Evolutionary conservation across 2,113 vertebrate species (phyloP).

Genomic region (Bolborhynchus lineola): DNA sequence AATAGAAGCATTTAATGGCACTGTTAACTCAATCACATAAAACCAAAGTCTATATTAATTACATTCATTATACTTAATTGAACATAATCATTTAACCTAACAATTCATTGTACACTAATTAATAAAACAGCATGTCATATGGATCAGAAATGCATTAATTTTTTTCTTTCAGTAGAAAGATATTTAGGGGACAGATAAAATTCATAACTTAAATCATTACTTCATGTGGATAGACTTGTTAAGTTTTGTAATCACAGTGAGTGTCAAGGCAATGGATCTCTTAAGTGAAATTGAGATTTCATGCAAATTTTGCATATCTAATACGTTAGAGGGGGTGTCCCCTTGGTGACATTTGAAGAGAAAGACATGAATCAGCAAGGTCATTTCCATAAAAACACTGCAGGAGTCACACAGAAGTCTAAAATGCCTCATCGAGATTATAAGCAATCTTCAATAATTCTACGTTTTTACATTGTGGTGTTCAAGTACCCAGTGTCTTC

Average conservation of each 20-base stretch:
- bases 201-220: background rate
- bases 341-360: background rate
- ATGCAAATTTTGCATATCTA: background rate
- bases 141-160: slow-evolving; percentile 24
- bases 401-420: background rate
- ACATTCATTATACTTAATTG: slow-evolving; percentile 71
- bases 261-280: background rate
- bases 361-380: background rate
- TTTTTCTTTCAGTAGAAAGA: background rate
- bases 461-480: background rate
- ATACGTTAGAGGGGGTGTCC: background rate
- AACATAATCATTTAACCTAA: slow-evolving; percentile 70
- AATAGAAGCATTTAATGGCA: slow-evolving; percentile 58
- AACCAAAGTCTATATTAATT: slow-evolving; percentile 71
- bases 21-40: slow-evolving; percentile 69
- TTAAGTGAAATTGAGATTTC: background rate
- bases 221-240: background rate
- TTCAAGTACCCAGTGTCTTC: background rate
- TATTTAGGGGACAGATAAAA: background rate
- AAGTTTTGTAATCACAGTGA: background rate
- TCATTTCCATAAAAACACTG: background rate
- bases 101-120: slow-evolving; percentile 70
- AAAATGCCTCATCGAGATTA: background rate
- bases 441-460: background rate
- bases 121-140: slow-evolving; percentile 71